Base-by-base conservation (phyloP, 2,113 vertebrate genomes). In the Rousettus leschenaultii region DNA sequence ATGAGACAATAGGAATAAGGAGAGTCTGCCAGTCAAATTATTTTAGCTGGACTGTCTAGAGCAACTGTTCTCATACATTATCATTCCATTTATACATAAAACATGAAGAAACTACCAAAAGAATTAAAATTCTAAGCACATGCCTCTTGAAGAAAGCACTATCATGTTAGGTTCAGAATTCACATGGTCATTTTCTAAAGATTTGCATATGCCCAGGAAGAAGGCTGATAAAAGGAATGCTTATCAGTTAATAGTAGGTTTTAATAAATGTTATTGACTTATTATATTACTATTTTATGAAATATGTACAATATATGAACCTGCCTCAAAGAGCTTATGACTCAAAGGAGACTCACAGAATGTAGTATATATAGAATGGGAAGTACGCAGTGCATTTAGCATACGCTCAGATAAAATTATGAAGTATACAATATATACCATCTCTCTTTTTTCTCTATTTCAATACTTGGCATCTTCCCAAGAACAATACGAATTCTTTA, bases 251-350 rank as follows among this genome's bases (percentile, higher is more conserved):
- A 92, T 6, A 83, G 51, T 71, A 95, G 68, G 48, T 89, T 83
- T n/a, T 66, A 86, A 65, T 71, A 86, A 78, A 55, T 78, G 19
- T 16, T 89, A 15, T 51, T 89, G 80, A 94, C n/a, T 66, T 96
- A 55, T 6, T 40, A 55, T 73, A 63, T 57, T 35, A 80, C 55
- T 74, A 57, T 75, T 96, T 89, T 94, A 53, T 35, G 85, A 93
- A 78, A 86, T 83, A 71, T 55, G 10, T 59, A 51, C 22, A 51
- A 74, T 57, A 75, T 35, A 57, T 59, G 33, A 70, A 61, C 8
- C 71, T 89, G 18, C 26, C 16, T 91, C 86, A 88, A 84, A 80
- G 48, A 68, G 38, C 12, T 48, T 43, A 70, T 21, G 65, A 86
- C 59, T 91, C 66, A 77, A 75, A 92, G 38, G 33, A 71, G 35